phyloP scores from a whole-genome alignment of 2,113 vertebrate genomes.

The Prietella phreatophila region DNA sequence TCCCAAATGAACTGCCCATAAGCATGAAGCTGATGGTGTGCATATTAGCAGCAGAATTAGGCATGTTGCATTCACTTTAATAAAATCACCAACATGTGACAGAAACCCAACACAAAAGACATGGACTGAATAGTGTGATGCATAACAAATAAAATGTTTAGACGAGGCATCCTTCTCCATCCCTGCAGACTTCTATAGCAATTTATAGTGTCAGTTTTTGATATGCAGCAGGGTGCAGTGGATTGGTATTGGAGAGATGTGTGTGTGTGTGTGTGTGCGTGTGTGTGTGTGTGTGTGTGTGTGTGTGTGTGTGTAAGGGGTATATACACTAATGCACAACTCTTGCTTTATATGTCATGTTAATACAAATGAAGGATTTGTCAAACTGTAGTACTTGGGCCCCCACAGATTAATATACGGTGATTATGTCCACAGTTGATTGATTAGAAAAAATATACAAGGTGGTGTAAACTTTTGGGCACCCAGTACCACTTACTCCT shows the following conservation, averaged over 20 bases:
- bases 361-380: background rate
- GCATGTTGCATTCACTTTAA: constrained; percentile 13
- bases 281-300: background rate
- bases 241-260: background rate
- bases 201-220: constrained; percentile 27
- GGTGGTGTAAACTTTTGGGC: background rate
- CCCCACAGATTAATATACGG: background rate
- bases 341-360: background rate
- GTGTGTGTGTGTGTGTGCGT: background rate
- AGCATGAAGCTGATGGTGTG: background rate
- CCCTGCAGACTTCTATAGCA: constrained; percentile 22
- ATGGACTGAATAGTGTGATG: constrained; percentile 5
- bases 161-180: constrained; percentile 21
- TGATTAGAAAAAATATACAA: background rate
- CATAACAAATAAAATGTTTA: background rate
- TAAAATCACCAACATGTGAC: constrained; percentile 13
- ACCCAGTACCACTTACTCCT: background rate
- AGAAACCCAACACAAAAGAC: constrained; percentile 4
- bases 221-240: constrained; percentile 22
- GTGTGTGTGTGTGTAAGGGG: too few species aligned
- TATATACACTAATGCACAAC: background rate
- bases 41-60: constrained; percentile 22
- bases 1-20: constrained; percentile 26
- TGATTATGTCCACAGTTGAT: background rate
- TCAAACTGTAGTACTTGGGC: background rate